phyloP scores from a whole-genome alignment of 2,888 invertebrate species.

The Amphipoea lucens region DNA sequence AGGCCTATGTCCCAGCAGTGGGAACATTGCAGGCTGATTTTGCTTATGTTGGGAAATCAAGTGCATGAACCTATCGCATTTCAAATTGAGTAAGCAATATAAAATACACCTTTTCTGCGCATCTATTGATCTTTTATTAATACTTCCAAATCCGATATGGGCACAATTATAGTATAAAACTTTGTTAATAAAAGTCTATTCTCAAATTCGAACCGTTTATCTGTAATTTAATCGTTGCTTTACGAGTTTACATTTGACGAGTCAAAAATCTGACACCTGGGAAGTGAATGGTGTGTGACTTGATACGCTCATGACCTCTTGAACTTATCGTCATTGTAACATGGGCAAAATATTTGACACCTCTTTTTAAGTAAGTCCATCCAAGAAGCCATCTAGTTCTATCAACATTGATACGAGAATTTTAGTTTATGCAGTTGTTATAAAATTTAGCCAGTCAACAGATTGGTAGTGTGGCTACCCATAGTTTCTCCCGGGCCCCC shows the following conservation, averaged over 20 bases:
- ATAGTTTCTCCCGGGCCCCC: too few species aligned
- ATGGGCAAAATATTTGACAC: conserved; percentile 42
- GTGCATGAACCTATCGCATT: not conserved
- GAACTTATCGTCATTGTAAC: conserved; percentile 14
- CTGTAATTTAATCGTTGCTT: conserved; percentile 14
- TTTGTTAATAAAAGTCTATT: not conserved
- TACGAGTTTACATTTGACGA: conserved; percentile 10
- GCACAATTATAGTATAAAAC: not conserved
- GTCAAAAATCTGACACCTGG: conserved; percentile 18
- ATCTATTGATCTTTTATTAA: not conserved
- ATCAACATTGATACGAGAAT: not conserved
- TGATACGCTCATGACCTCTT: conserved; percentile 30
- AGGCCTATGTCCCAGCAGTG: too few species aligned
- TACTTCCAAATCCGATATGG: not conserved
- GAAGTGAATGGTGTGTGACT: conserved; percentile 36
- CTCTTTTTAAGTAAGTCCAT: not conserved
- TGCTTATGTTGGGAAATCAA: not conserved
- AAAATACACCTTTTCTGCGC: not conserved
- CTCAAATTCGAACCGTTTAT: conserved; percentile 11
- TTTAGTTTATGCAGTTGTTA: too few species aligned
- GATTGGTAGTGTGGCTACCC: not conserved
- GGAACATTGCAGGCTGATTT: too few species aligned
- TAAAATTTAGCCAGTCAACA: not conserved
- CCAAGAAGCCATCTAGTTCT: not conserved
- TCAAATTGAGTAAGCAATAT: not conserved